phyloP scores from a whole-genome alignment of 2,113 vertebrate species.

The Carlito syrichta region DNA sequence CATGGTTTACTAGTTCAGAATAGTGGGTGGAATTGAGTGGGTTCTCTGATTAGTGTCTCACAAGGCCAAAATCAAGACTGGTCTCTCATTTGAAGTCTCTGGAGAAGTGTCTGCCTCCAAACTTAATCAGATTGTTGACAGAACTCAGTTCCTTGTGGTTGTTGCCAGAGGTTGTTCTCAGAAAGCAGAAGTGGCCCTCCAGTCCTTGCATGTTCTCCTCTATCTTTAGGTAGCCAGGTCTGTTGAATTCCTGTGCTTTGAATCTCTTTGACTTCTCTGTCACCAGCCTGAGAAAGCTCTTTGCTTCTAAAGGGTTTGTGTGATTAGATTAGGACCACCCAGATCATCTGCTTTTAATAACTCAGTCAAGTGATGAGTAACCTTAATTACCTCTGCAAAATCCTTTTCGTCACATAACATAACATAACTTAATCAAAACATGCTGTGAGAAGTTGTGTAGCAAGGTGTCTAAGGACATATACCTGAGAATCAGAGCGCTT shows the following conservation, averaged over 20 bases:
- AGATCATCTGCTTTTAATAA: neutral
- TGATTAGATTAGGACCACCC: neutral
- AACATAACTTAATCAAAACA: neutral
- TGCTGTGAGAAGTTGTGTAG: neutral
- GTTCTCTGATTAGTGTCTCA: neutral
- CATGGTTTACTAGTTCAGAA: neutral
- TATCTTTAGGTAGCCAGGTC: neutral
- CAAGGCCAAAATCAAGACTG: neutral
- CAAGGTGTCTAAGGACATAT: neutral
- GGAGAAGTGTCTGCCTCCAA: neutral
- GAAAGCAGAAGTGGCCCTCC: neutral
- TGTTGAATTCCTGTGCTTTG: neutral
- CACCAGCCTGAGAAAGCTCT: neutral
- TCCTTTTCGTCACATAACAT: neutral
- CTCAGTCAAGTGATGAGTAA: neutral
- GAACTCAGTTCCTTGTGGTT: neutral
- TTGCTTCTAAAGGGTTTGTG: neutral
- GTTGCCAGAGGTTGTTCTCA: neutral
- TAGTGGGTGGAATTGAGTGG: neutral
- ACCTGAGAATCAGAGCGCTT: neutral
- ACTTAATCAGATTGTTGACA: neutral
- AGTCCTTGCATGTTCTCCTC: neutral
- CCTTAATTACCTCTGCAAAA: neutral
- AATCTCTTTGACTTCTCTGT: neutral
- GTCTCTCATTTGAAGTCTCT: neutral